Base-by-base conservation (phyloP, 2,113 vertebrate genomes). In the Lophochroa leadbeateri region DNA sequence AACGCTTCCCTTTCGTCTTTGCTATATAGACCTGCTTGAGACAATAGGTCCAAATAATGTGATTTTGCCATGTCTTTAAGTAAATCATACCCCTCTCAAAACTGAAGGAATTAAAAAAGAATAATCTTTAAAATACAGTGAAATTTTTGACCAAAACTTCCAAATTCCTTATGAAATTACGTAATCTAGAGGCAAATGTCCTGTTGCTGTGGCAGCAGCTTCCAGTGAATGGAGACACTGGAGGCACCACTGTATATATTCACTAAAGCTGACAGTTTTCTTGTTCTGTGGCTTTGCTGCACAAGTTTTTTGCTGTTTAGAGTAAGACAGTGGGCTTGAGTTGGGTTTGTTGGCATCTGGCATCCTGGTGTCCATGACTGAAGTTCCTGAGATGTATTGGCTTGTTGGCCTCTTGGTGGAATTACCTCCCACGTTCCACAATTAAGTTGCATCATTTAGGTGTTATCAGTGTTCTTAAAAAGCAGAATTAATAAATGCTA, bases 371-470 rank as follows among this genome's bases (percentile, higher is more conserved):
- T 49, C 58, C 44, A 15, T 37, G 68, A 16, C 41, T 58, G 5
- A 33, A 52, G 21, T 33, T 79, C 44, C 63, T 77, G 17, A 67
- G 28, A 31, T 72, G 24, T 46, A 41, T 13, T 27, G 31, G 46
- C 24, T 35, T 70, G 29, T 63, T 52, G 19, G n/a, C n/a, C 79
- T 91, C 57, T 71, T 58, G 63, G 68, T 69, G 77, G 60, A 86
- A 55, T 37, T 55, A 39, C 35, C n/a, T 81, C 33, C 23, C 43
- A n/a, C 39, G 3, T 82, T 71, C 39, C 0, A 0, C 39, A 68
- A 29, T 37, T 46, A 63, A 90, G 27, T n/a, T 72, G 28, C n/a
- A 50, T 85, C 6, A 25, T 76, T 68, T n/a, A 67, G 82, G 28
- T 64, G 44, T 43, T 58, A 46, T 1, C 13, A 24, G 14, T 89